Conservation (phyloP, 2,888 invertebrate genomes). For the Xanthorhoe spadicearia region DNA sequence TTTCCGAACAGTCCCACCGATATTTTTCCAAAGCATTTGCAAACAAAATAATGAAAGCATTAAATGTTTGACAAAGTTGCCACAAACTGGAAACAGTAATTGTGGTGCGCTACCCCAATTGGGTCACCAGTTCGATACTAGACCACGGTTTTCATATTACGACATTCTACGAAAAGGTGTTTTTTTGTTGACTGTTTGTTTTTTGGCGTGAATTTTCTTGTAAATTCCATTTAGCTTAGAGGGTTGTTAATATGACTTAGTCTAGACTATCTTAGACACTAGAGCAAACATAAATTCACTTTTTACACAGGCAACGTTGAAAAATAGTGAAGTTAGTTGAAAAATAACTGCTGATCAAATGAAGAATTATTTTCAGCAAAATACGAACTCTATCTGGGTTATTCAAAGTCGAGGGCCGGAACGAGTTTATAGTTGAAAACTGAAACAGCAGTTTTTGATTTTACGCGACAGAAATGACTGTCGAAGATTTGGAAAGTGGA, state of each 20-base stretch:
- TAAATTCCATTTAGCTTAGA: no score
- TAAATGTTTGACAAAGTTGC: constrained; percentile 39
- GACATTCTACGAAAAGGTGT: not conserved
- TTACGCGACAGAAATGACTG: constrained; percentile 6
- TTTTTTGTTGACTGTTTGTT: not conserved
- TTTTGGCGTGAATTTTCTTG: no score
- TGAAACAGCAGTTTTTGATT: constrained; percentile 29
- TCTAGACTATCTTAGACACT: no score
- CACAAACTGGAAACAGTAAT: constrained; percentile 31
- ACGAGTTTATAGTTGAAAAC: constrained; percentile 11
- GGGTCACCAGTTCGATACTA: constrained; percentile 38
- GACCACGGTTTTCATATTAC: constrained; percentile 11
- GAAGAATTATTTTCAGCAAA: not conserved
- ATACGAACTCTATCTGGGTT: not conserved
- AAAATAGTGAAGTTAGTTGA: not conserved
- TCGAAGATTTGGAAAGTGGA: constrained; percentile 2
- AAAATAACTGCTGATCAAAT: not conserved
- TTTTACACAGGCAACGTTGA: no score
- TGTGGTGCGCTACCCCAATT: constrained; percentile 36
- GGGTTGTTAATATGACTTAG: no score
- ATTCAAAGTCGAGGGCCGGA: not conserved
- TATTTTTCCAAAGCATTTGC: constrained; percentile 32
- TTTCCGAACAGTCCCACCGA: not conserved
- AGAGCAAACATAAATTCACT: no score
- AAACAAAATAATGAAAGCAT: constrained; percentile 26